These are phyloP conservation scores for Hemistola chrysoprasaria DNA, from an alignment of 2,888 invertebrate species.

Conservation along the genomic window DNA sequence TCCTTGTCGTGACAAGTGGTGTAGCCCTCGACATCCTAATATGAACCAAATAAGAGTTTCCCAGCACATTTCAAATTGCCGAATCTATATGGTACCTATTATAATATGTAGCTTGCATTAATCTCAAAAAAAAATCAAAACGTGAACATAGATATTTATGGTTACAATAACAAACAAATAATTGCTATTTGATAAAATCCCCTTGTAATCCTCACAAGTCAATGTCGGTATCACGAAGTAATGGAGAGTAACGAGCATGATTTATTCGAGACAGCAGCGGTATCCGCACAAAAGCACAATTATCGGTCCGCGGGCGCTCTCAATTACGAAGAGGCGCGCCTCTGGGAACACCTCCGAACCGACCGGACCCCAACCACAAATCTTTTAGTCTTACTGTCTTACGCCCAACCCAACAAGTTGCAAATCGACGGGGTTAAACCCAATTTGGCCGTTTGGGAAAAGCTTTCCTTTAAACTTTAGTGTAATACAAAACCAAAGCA, in stretches of 20 bases:
- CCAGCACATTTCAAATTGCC: too few species aligned
- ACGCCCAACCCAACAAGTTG: conserved; percentile 59
- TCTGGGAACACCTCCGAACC: conserved; percentile 71
- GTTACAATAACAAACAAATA: too few species aligned
- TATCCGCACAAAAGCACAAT: conserved; percentile 72
- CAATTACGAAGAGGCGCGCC: conserved; percentile 79
- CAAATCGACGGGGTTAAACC: conserved; percentile 37
- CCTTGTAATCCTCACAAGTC: conserved; percentile 63
- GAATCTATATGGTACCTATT: too few species aligned
- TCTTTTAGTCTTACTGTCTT: conserved; percentile 66
- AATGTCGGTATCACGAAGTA: conserved; percentile 78
- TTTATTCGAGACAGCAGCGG: conserved; percentile 62
- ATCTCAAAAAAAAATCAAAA: too few species aligned
- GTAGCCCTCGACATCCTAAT: conserved; percentile 63
- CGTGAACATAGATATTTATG: too few species aligned
- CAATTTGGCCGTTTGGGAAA: conserved; percentile 20
- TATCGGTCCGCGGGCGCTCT: conserved; percentile 81
- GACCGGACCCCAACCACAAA: conserved; percentile 65
- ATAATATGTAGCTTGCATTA: too few species aligned
- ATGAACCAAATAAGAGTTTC: conserved; percentile 43
- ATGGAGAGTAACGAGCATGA: conserved; percentile 81
- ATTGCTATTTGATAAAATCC: too few species aligned
- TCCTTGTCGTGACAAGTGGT: conserved; percentile 71
- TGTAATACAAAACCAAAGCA: background rate
- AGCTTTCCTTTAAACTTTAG: conserved; percentile 14